These are phyloP conservation scores for Petrocephalus microphthalmus DNA, from an alignment of 2,113 vertebrate genomes.

Conservation along the genomic window DNA sequence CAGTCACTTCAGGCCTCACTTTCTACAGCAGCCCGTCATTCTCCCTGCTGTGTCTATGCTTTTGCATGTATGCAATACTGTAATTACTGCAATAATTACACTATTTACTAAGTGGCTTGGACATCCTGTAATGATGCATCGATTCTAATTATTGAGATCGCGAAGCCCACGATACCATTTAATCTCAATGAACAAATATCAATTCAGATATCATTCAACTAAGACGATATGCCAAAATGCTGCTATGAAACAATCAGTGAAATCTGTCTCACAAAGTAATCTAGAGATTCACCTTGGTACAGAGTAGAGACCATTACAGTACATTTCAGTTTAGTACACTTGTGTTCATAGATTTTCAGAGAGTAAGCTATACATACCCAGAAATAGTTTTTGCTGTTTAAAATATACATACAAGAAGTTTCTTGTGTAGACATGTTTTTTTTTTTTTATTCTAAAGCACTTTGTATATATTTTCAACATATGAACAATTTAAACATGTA, in stretches of 20 bases:
- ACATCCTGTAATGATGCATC: background rate
- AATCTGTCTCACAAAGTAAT: background rate
- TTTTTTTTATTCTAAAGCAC: background rate
- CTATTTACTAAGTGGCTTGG: background rate
- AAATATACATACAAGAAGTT: background rate
- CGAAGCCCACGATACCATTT: background rate
- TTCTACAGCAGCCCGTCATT: slow-evolving; percentile 31
- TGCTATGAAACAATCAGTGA: background rate
- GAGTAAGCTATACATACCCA: background rate
- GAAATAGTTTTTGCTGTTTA: background rate
- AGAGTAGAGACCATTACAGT: background rate
- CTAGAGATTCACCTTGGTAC: background rate
- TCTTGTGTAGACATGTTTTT: background rate
- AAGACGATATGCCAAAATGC: background rate
- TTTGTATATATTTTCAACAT: background rate
- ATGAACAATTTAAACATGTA: background rate
- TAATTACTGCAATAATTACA: background rate
- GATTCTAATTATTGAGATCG: background rate
- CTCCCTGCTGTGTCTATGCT: background rate
- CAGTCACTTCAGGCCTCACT: slow-evolving; percentile 30
- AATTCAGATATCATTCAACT: background rate
- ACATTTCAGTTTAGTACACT: background rate
- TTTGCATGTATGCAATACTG: background rate
- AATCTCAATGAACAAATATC: background rate
- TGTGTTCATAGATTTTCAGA: background rate